phyloP scores from a whole-genome alignment of 1,140 invertebrate species.

The Drosophila triauraria region DNA sequence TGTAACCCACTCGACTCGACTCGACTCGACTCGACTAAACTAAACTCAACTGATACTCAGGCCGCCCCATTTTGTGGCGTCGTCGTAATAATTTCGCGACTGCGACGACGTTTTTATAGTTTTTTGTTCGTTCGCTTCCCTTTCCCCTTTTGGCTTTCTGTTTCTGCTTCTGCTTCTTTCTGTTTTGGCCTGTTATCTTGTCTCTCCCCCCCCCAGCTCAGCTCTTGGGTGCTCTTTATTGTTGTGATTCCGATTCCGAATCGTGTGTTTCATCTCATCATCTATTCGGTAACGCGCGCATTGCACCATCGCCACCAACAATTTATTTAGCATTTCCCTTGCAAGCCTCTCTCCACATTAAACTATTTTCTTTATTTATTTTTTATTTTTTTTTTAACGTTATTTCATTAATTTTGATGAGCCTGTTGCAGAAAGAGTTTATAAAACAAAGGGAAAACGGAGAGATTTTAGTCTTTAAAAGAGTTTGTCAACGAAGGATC shows the following conservation, averaged over 20 bases:
- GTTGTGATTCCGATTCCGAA: slow-evolving; percentile 43
- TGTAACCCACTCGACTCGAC: slow-evolving; percentile 47
- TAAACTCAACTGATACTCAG: slow-evolving; percentile 30
- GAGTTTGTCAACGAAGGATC: not conserved
- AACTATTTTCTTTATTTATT: not conserved
- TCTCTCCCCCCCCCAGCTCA: not conserved
- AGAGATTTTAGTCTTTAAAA: not conserved
- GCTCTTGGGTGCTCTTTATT: slow-evolving; percentile 27
- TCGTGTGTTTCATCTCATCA: slow-evolving; percentile 59
- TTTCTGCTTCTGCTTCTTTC: slow-evolving; percentile 34
- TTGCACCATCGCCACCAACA: slow-evolving; percentile 56
- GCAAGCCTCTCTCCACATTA: slow-evolving; percentile 6
- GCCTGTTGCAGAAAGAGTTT: not conserved
- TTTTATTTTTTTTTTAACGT: not conserved
- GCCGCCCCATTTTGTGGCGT: slow-evolving; percentile 69
- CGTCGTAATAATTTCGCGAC: slow-evolving; percentile 80
- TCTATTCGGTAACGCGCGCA: slow-evolving; percentile 70
- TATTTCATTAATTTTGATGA: not conserved
- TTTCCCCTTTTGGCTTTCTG: slow-evolving; percentile 25
- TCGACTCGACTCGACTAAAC: slow-evolving; percentile 3
- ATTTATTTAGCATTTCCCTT: slow-evolving; percentile 28
- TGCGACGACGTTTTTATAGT: slow-evolving; percentile 77
- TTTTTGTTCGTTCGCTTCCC: slow-evolving; percentile 48
- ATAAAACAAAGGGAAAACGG: not conserved
- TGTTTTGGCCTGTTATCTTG: slow-evolving; percentile 50